Conservation (phyloP, 2,113 vertebrate genomes). For the Cynopterus brachyotis region DNA sequence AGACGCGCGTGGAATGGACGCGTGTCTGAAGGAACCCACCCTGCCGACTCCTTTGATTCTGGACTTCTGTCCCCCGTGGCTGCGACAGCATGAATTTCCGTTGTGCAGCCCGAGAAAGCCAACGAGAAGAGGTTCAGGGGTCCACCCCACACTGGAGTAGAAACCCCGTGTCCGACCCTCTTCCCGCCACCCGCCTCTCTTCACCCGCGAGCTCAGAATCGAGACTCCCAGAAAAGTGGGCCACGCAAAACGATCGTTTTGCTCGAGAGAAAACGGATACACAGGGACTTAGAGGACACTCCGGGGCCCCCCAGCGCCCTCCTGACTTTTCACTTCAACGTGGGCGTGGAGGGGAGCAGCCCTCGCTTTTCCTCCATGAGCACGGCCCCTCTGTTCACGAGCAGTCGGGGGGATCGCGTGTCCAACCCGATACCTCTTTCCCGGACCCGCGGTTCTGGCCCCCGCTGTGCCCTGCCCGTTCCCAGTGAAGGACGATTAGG, state of each 20-base stretch:
- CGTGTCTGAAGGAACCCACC: not conserved
- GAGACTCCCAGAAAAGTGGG: fast-evolving
- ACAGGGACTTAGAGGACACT: too few species aligned
- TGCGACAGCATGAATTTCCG: fast-evolving
- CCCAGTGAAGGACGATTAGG: not conserved
- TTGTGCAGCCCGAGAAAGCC: too few species aligned
- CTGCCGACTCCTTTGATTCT: not conserved
- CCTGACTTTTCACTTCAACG: not conserved
- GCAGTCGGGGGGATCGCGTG: not conserved
- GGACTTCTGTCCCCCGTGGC: not conserved
- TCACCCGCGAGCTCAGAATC: fast-evolving
- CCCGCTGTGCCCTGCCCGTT: not conserved
- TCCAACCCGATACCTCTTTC: not conserved
- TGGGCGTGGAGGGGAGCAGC: not conserved
- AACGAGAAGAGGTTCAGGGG: fast-evolving
- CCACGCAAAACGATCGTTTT: not conserved
- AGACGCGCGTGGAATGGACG: fast-evolving
- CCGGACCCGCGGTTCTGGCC: not conserved
- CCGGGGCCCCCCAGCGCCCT: not conserved
- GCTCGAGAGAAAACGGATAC: not conserved
- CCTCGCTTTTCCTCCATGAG: not conserved
- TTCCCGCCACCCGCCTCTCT: not conserved
- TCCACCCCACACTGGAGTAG: not conserved
- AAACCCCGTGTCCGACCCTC: fast-evolving
- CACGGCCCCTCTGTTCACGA: not conserved